These are phyloP conservation scores for Andrena chrysosceles DNA, from an alignment of 2,888 invertebrate genomes.

Conservation along the genomic window DNA sequence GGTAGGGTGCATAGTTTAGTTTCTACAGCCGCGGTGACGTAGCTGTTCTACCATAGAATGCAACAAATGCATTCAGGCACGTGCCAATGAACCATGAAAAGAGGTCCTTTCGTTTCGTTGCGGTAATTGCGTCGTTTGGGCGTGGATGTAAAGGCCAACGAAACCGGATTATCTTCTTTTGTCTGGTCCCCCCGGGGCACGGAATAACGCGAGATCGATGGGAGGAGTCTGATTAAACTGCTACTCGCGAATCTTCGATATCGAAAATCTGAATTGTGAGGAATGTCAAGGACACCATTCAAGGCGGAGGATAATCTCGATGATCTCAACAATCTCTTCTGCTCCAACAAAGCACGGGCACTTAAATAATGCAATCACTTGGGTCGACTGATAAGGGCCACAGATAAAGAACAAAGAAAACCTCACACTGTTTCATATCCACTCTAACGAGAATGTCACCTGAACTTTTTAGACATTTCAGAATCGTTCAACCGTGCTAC, in stretches of 20 bases:
- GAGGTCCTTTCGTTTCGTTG: constrained; percentile 59
- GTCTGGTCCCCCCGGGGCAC: neutral
- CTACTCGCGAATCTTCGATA: constrained; percentile 5
- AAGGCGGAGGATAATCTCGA: neutral
- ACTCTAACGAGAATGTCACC: no score
- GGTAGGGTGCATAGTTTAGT: constrained; percentile 41
- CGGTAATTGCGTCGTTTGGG: constrained; percentile 37
- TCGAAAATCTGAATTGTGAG: constrained; percentile 1
- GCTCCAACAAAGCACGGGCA: constrained; percentile 18
- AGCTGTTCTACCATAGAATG: constrained; percentile 50
- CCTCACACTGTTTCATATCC: neutral
- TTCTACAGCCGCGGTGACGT: constrained; percentile 36
- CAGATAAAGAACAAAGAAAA: neutral
- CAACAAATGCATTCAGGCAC: constrained; percentile 51
- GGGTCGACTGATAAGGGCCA: constrained; percentile 21
- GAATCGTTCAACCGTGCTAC: no score
- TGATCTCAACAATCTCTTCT: constrained; percentile 37
- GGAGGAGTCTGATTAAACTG: constrained; percentile 18
- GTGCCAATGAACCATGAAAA: constrained; percentile 70
- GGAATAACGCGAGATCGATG: constrained; percentile 18
- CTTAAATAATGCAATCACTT: constrained; percentile 34
- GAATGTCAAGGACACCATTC: constrained; percentile 40
- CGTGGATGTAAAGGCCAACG: constrained; percentile 3
- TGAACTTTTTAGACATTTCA: no score
- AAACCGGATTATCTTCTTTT: neutral